Evolutionary conservation across 2,113 vertebrate genomes (phyloP), one percentile per base, ranked within the genome.

Genomic region (Vidua macroura): DNA sequence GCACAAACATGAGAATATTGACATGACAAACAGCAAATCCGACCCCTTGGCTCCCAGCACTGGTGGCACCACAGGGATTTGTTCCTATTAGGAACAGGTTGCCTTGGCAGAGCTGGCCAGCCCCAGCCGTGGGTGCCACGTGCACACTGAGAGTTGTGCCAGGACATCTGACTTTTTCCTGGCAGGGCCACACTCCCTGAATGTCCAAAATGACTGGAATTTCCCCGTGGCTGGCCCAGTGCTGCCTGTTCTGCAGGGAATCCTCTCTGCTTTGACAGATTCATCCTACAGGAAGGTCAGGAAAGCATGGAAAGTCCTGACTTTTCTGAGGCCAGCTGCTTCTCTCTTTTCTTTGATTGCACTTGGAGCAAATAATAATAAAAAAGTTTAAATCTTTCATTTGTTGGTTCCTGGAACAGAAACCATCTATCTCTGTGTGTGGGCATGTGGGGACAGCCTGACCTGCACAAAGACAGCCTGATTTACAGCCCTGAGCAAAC

Each of bases 211-310:
- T 0, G 4, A n/a, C 58, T 62, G 75, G 75, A 90, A 86, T 90
- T 92, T 62, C 63, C 59, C 67, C 10, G 0, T 1, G 5, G 43
- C 55, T 49, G 43, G 11, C 21, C 6, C 0, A 28, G 52, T 0
- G 8, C 48, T 70, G 28, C n/a, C 37, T n/a, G 2, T n/a, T n/a
- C 79, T 55, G 30, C 84, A 41, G 18, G 11, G 24, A 60, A 68
- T 20, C 41, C 43, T 59, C 7, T 0, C 41, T 15, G 28, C 31
- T 56, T 52, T 5, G 20, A 28, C 10, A 7, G 11, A 5, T 62
- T 21, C 15, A 4, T 53, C 21, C 5, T 1, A 21, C 33, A 37
- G 20, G 39, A 78, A 44, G 11, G 10, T 3, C 1, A 1, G 1
- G 31, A 62, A 73, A 88, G 20, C 59, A 68, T 58, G 63, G 59